A percentile compares a stretch with the other conserved stretches of the same genome.
Conservation (phyloP, 1,140 invertebrate genomes). For the Zaprionus nigranus region DNA sequence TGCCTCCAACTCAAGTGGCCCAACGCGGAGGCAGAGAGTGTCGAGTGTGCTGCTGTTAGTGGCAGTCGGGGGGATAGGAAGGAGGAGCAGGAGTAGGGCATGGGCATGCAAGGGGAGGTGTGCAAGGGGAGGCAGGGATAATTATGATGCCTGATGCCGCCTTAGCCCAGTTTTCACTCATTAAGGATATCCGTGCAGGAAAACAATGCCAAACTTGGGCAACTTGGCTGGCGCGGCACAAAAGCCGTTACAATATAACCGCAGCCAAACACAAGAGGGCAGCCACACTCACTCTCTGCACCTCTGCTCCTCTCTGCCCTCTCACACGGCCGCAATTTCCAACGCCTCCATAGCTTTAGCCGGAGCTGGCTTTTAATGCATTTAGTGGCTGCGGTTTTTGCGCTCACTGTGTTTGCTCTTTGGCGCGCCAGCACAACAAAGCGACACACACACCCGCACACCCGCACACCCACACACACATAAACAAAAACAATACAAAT, state of each 20-base stretch:
- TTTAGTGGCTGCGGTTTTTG: constrained; percentile 82
- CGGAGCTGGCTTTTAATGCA: constrained; percentile 66
- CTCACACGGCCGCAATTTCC: constrained; percentile 37
- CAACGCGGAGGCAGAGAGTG: constrained; percentile 38
- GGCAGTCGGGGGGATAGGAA: not conserved
- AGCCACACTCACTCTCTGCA: constrained; percentile 4
- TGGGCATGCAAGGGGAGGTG: not conserved
- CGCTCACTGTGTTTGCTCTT: constrained; percentile 80
- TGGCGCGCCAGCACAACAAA: constrained; percentile 69
- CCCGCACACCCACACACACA: constrained; percentile 17
- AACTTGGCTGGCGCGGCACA: constrained; percentile 60
- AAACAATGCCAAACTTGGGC: constrained; percentile 76
- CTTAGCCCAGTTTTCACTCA: constrained; percentile 80
- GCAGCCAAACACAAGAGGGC: constrained; percentile 49
- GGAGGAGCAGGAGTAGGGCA: not conserved
- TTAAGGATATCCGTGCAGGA: constrained; percentile 83
- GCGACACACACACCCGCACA: constrained; percentile 8
- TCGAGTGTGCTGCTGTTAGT: constrained; percentile 77
- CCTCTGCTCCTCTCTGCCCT: not conserved
- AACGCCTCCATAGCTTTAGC: constrained; percentile 27
- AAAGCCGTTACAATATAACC: constrained; percentile 79
- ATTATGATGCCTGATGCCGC: constrained; percentile 67
- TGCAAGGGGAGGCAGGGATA: constrained; percentile 40
- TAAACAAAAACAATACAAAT: constrained; percentile 73
- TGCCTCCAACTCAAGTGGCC: constrained; percentile 36